Conservation (phyloP, 2,888 invertebrate genomes). For the Aphrophora alni region DNA sequence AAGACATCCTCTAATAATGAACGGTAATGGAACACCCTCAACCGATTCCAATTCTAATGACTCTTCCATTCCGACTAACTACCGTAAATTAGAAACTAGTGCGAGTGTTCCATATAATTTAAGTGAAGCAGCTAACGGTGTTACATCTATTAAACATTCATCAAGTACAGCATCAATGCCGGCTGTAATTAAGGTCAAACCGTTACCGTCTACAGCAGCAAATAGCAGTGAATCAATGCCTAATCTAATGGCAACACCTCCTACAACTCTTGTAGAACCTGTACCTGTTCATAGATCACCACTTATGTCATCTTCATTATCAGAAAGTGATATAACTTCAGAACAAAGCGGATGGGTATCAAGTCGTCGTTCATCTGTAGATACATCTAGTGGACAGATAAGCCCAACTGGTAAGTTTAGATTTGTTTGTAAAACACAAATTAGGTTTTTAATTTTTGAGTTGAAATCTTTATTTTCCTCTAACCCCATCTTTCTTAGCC, state of each 20-base stretch:
- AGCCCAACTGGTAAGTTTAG: conserved; percentile 48
- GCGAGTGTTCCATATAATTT: conserved; percentile 71
- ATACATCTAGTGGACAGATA: conserved; percentile 56
- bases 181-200: conserved; percentile 42
- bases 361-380: conserved; percentile 64
- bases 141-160: conserved; percentile 50
- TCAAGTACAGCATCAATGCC: conserved; percentile 56
- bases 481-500: no score
- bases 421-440: no score
- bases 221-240: conserved; percentile 75
- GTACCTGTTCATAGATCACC: conserved; percentile 55
- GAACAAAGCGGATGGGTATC: conserved; percentile 91
- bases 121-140: conserved; percentile 46
- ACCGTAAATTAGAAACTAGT: conserved; percentile 56
- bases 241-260: conserved; percentile 67
- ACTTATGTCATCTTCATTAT: conserved; percentile 57
- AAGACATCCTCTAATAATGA: conserved; percentile 13
- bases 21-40: conserved; percentile 40
- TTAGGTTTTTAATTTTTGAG: no score
- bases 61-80: conserved; percentile 41
- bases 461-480: no score
- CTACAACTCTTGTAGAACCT: neutral
- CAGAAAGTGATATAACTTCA: conserved; percentile 63
- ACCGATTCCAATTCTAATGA: conserved; percentile 48
- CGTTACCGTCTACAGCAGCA: conserved; percentile 53